A percentile compares a stretch with the other conserved stretches of the same genome.
Conservation (phyloP, 2,113 vertebrate genomes). For the Neolamprologus brichardi region DNA sequence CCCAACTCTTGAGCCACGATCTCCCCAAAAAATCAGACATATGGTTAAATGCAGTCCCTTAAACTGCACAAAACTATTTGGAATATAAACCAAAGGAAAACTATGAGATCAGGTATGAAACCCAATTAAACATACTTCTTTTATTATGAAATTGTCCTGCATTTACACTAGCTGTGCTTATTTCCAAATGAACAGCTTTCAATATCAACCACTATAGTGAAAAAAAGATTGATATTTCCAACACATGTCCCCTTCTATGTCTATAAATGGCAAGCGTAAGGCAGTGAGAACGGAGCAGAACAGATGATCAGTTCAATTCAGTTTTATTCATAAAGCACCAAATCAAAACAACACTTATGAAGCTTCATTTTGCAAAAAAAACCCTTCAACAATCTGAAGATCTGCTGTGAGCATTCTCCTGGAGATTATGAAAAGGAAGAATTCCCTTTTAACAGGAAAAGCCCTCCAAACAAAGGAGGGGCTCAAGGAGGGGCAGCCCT, state of each 20-base stretch:
- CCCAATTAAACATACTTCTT: not conserved
- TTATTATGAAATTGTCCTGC: not conserved
- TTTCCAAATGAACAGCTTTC: not conserved
- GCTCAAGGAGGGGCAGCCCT: not conserved
- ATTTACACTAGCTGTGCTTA: not conserved
- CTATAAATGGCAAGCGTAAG: not conserved
- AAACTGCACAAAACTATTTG: not conserved
- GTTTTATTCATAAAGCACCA: not conserved
- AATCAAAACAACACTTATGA: too few relatives aligned
- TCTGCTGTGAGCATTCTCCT: not conserved
- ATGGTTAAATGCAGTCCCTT: not conserved
- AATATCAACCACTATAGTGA: not conserved
- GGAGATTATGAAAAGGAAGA: not conserved
- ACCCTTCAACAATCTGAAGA: not conserved
- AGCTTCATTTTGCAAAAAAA: not conserved
- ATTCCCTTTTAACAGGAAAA: not conserved
- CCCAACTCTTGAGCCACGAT: accelerated
- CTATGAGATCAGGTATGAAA: not conserved
- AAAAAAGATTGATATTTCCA: not conserved
- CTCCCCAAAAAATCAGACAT: not conserved
- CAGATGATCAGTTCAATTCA: not conserved
- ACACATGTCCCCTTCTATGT: not conserved
- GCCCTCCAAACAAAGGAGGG: not conserved
- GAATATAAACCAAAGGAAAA: not conserved
- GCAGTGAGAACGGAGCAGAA: not conserved